Conservation (phyloP, 1,140 invertebrate genomes). For the Sycophila sp. region DNA sequence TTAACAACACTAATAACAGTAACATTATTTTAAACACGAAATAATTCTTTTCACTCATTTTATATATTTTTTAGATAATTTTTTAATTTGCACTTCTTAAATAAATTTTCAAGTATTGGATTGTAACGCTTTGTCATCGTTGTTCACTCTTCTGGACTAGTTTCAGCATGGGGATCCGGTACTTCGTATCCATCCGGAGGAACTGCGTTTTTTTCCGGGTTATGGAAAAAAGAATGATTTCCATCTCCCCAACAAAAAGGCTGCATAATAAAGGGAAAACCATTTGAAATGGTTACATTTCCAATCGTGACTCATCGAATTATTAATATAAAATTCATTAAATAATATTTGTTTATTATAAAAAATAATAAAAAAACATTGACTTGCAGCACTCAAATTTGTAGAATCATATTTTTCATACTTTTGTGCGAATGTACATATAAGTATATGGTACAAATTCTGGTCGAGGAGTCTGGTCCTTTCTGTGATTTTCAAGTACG, state of each 20-base stretch:
- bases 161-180: conserved; percentile 41
- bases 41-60: too few species aligned
- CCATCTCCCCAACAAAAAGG: conserved; percentile 89
- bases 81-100: not conserved
- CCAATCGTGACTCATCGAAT: too few species aligned
- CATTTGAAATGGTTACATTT: too few species aligned
- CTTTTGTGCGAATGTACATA: conserved; percentile 46
- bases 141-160: conserved; percentile 4
- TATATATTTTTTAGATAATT: too few species aligned
- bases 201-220: conserved; percentile 79
- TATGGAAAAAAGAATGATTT: conserved; percentile 84
- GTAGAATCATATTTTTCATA: too few species aligned
- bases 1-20: too few species aligned
- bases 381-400: too few species aligned
- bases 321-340: not conserved
- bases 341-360: too few species aligned
- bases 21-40: too few species aligned
- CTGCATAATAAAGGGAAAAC: conserved; percentile 13
- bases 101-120: not conserved
- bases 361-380: too few species aligned
- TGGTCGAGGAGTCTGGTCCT: conserved; percentile 37
- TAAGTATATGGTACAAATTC: conserved; percentile 45
- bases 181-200: conserved; percentile 70
- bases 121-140: too few species aligned
- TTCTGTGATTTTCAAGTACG: not conserved